Conservation (phyloP, 2,797 vertebrate species). For the Enteromius mattozi region DNA sequence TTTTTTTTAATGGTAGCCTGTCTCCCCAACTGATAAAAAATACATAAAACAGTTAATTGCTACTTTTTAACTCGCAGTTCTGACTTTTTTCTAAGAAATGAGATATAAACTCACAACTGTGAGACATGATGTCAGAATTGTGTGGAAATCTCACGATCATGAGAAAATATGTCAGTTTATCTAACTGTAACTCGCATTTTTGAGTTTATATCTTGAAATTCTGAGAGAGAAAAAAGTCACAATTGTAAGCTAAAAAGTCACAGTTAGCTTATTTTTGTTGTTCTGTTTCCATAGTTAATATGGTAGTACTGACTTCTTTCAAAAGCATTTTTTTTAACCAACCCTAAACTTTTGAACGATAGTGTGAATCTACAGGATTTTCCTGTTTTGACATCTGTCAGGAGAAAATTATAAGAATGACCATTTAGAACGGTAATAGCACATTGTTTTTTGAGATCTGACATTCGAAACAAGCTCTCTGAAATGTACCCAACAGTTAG, state of each 20-base stretch:
- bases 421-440: constrained; percentile 1
- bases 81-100: background rate
- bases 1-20: background rate
- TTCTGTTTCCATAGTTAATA: background rate
- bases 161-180: no score
- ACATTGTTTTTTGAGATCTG: constrained; percentile 3
- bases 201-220: background rate
- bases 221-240: background rate
- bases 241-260: background rate
- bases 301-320: background rate
- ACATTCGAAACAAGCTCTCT: constrained; percentile 27
- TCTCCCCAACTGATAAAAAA: background rate
- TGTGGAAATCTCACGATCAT: no score
- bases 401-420: background rate
- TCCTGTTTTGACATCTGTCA: background rate
- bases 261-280: background rate
- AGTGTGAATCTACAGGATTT: background rate
- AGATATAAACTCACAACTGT: no score
- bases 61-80: background rate
- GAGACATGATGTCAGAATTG: background rate
- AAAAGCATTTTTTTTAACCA: background rate
- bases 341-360: background rate
- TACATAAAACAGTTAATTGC: background rate
- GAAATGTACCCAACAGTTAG: constrained; percentile 13
- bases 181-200: background rate